Evolutionary conservation across 2,113 vertebrate genomes (phyloP).

Genomic region (Polypterus bichir): DNA sequence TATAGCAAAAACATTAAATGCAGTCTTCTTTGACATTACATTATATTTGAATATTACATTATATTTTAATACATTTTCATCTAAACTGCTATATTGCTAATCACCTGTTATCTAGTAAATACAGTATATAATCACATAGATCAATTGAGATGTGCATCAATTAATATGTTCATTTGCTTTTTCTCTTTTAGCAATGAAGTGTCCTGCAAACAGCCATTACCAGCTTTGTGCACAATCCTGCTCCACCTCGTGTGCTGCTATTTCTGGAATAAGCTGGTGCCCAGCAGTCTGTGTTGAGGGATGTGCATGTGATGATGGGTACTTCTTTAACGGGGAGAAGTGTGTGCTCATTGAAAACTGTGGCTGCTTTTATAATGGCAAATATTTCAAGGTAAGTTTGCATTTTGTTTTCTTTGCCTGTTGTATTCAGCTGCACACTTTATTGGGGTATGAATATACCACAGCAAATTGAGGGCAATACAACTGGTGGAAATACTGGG

Average conservation of each 20-base stretch:
- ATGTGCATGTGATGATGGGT: constrained; percentile 52
- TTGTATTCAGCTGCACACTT: neutral
- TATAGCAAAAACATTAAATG: no score
- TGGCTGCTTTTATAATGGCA: constrained; percentile 51
- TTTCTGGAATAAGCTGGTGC: constrained; percentile 27
- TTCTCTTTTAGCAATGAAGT: constrained; percentile 41
- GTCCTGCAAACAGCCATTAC: constrained; percentile 56
- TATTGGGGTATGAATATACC: no score
- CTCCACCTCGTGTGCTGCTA: constrained; percentile 34
- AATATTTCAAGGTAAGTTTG: constrained; percentile 48
- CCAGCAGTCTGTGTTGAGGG: constrained; percentile 47
- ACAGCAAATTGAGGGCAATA: neutral
- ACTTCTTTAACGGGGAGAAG: constrained; percentile 34
- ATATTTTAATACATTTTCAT: no score
- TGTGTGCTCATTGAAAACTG: constrained; percentile 48
- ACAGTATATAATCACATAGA: no score
- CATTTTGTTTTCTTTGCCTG: fast-evolving
- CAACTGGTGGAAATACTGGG: fast-evolving
- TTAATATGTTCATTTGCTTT: no score
- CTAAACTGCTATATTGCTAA: no score
- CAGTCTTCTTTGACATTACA: no score
- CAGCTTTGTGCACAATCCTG: constrained; percentile 49
- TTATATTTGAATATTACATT: no score
- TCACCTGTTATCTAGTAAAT: no score
- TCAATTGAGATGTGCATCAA: no score